phyloP scores from a whole-genome alignment of 2,888 invertebrate species.

The Cremastobaeus sp. region DNA sequence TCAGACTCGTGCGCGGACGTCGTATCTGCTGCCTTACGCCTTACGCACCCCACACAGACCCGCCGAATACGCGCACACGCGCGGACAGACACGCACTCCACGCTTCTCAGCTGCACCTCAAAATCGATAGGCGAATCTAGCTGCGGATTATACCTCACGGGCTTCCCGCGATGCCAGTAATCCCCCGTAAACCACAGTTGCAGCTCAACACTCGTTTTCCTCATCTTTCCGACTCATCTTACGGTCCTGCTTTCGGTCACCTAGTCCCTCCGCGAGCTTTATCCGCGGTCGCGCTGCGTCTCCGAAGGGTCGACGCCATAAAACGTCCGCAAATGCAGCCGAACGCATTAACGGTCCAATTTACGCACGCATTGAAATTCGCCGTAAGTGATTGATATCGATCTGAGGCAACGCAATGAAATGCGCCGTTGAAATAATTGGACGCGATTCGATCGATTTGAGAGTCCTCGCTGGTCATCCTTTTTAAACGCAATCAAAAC shows the following conservation, averaged over 20 bases:
- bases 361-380: too few species aligned
- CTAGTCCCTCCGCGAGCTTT: too few species aligned
- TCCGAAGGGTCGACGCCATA: too few species aligned
- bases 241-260: constrained; percentile 5
- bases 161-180: constrained; percentile 76
- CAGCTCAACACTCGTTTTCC: constrained; percentile 60
- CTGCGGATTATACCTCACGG: constrained; percentile 76
- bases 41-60: constrained; percentile 48
- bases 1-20: constrained; percentile 65
- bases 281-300: too few species aligned
- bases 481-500: background rate
- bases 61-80: constrained; percentile 20
- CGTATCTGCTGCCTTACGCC: constrained; percentile 53
- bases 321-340: too few species aligned
- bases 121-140: constrained; percentile 78
- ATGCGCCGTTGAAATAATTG: too few species aligned
- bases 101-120: constrained; percentile 71
- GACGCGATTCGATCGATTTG: too few species aligned
- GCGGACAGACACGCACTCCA: constrained; percentile 33
- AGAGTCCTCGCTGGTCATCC: background rate
- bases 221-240: constrained; percentile 43
- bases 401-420: too few species aligned
- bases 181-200: constrained; percentile 69
- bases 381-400: too few species aligned
- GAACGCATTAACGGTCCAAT: too few species aligned